Conservation (phyloP, 2,797 vertebrate species). For the Micromesistius poutassou region DNA sequence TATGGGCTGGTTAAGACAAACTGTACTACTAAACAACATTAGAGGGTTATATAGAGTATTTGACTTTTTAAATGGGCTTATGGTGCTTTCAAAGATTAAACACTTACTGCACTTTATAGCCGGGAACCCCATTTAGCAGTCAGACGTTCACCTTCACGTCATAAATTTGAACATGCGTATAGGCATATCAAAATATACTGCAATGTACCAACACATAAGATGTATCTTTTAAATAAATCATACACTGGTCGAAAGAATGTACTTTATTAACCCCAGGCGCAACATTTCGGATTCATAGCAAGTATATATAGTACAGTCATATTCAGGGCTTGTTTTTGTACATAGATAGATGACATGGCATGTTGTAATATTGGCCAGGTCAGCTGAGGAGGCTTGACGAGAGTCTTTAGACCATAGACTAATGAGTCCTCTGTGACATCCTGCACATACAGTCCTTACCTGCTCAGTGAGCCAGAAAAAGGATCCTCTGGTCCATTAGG, state of each 20-base stretch:
- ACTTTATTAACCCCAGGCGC: neutral
- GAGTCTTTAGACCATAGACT: slow-evolving; percentile 37
- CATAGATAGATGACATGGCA: neutral
- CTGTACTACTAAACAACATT: neutral
- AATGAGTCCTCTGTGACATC: slow-evolving; percentile 42
- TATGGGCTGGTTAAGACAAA: neutral
- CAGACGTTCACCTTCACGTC: neutral
- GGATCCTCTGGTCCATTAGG: slow-evolving; percentile 44
- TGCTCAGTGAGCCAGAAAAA: slow-evolving; percentile 55
- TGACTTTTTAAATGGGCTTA: neutral
- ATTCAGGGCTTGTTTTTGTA: neutral
- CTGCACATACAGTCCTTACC: slow-evolving; percentile 45
- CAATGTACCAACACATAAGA: neutral
- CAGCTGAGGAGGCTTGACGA: neutral
- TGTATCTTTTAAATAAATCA: neutral
- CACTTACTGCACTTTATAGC: neutral
- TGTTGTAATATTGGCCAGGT: neutral
- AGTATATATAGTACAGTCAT: neutral
- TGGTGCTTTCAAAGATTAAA: neutral
- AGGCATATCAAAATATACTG: neutral
- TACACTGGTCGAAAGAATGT: neutral
- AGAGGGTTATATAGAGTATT: neutral
- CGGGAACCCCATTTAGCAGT: neutral
- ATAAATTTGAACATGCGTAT: neutral
- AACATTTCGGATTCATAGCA: neutral